Conservation (phyloP, 2,797 vertebrate genomes). For the Crocidura indochinensis region DNA sequence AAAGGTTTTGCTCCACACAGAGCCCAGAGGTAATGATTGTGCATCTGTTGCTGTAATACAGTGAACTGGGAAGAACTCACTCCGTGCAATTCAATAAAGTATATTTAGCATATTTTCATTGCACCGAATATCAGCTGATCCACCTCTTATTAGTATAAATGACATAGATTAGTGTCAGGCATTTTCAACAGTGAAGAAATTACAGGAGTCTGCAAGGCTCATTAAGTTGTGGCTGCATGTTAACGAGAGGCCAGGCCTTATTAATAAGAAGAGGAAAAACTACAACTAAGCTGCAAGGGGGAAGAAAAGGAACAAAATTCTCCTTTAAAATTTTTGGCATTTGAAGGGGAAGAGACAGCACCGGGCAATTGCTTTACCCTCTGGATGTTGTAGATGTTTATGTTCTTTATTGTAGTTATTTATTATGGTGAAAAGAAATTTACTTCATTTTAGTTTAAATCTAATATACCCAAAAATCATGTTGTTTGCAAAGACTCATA, state of each 20-base stretch:
- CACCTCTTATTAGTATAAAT: slow-evolving; percentile 92
- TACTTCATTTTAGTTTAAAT: neutral
- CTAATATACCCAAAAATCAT: neutral
- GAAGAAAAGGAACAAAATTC: slow-evolving; percentile 48
- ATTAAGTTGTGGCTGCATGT: slow-evolving; percentile 91
- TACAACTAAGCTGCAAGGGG: slow-evolving; percentile 76
- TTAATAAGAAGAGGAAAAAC: slow-evolving; percentile 89
- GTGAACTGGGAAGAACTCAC: slow-evolving; percentile 80
- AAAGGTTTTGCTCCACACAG: slow-evolving; percentile 52
- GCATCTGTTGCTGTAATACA: slow-evolving; percentile 76
- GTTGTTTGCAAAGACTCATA: neutral
- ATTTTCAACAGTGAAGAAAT: slow-evolving; percentile 92
- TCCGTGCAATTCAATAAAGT: slow-evolving; percentile 86
- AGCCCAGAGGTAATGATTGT: slow-evolving; percentile 55
- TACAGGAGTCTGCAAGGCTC: slow-evolving; percentile 91
- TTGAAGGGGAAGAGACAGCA: slow-evolving; percentile 18
- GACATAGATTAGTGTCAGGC: slow-evolving; percentile 92
- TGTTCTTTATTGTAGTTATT: neutral
- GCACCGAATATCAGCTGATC: slow-evolving; percentile 90
- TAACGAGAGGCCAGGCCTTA: slow-evolving; percentile 91
- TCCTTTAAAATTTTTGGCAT: slow-evolving; percentile 56
- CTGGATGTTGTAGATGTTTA: neutral
- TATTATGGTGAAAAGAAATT: neutral
- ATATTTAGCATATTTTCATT: slow-evolving; percentile 89
- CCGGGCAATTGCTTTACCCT: neutral